A percentile compares a stretch with the other conserved stretches of the same genome.
phyloP scores from a whole-genome alignment of 1,140 invertebrate species.

The Neotoxoptera formosana region DNA sequence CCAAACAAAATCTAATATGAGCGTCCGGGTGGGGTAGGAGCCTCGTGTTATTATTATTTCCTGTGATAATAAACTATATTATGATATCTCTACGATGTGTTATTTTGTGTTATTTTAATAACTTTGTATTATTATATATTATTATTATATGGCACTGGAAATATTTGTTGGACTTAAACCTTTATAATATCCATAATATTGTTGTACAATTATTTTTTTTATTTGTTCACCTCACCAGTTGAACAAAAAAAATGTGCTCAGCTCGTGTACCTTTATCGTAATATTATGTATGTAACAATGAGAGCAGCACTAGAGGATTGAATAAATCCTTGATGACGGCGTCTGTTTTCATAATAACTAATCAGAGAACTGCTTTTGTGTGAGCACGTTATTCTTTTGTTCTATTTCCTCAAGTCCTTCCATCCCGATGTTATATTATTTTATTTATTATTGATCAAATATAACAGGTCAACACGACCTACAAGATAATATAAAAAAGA shows the following conservation, averaged over 20 bases:
- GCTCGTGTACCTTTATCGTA: neutral
- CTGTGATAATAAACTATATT: neutral
- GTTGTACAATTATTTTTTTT: neutral
- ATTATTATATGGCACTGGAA: neutral
- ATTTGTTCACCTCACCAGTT: neutral
- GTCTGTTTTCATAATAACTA: neutral
- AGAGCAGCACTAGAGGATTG: neutral
- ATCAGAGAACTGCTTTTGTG: neutral
- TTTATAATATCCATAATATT: neutral
- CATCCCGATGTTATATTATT: neutral
- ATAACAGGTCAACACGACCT: neutral
- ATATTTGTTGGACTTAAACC: neutral
- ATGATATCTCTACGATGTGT: neutral
- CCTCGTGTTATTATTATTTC: too few species aligned
- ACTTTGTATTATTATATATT: neutral
- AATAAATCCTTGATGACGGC: neutral
- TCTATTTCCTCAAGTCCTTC: neutral
- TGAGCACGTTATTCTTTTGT: neutral
- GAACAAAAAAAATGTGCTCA: neutral
- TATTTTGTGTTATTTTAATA: conserved; percentile 3
- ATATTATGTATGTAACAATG: neutral
- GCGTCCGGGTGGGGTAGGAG: too few species aligned
- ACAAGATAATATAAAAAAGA: neutral
- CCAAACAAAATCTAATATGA: neutral
- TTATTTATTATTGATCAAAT: neutral